Conservation (phyloP, 2,113 vertebrate species). For the Rhipidura dahli region DNA sequence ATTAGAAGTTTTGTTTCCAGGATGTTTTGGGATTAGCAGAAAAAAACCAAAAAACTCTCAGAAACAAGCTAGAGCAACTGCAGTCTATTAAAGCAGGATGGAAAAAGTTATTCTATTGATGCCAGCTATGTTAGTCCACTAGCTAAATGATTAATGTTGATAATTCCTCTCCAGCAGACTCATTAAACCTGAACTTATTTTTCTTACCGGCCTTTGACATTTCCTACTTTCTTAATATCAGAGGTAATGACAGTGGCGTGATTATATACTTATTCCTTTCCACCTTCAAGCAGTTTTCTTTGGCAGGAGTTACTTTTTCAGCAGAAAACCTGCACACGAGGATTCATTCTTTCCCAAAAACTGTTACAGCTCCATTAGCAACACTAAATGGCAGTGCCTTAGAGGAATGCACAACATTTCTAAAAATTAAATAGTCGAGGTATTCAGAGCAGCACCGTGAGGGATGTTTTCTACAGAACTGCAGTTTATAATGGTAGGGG, state of each 20-base stretch:
- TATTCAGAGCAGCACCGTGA: slow-evolving; percentile 25
- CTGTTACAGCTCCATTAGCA: slow-evolving; percentile 69
- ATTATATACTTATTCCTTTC: slow-evolving; percentile 78
- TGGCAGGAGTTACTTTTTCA: slow-evolving; percentile 50
- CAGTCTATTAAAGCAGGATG: slow-evolving; percentile 36
- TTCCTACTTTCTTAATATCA: slow-evolving; percentile 76
- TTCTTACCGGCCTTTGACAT: slow-evolving; percentile 74
- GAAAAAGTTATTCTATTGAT: slow-evolving; percentile 71
- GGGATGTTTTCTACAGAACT: slow-evolving; percentile 57
- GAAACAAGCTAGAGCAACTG: slow-evolving; percentile 40
- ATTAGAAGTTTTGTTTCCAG: not conserved
- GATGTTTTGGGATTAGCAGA: slow-evolving; percentile 49
- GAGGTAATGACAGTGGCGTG: slow-evolving; percentile 75
- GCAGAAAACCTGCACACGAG: slow-evolving; percentile 68
- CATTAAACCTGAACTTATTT: slow-evolving; percentile 74
- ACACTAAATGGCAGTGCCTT: slow-evolving; percentile 54
- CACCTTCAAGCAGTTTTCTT: slow-evolving; percentile 74
- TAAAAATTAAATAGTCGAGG: slow-evolving; percentile 51
- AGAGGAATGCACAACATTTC: slow-evolving; percentile 28
- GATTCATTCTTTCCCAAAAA: slow-evolving; percentile 70
- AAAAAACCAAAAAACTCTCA: not conserved
- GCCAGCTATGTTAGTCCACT: slow-evolving; percentile 57
- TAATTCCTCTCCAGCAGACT: slow-evolving; percentile 75
- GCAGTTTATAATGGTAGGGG: slow-evolving; percentile 51
- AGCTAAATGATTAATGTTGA: slow-evolving; percentile 75